Base-by-base conservation (phyloP, 2,797 vertebrate genomes). In the Ctenopoma kingsleyae region DNA sequence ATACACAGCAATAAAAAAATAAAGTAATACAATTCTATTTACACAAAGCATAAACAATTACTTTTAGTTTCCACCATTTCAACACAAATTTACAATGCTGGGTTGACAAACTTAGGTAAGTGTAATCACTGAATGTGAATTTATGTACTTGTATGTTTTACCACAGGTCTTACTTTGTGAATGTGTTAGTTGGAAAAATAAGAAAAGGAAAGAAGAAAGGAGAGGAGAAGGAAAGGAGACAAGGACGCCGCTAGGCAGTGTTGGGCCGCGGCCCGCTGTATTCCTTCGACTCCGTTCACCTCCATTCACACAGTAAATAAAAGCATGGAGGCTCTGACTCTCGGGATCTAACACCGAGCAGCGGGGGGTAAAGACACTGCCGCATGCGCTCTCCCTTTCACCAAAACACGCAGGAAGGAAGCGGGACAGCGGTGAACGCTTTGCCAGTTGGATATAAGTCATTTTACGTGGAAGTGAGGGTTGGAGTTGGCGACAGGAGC, bases 221-320 rank as follows among this genome's bases (percentile, higher is more conserved):
- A 75, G 35, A 0, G 43, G 15, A 44, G 49, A 30, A 84, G 77
- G 80, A 30, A 83, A 91, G 83, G 87, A 81, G 75, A 82, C 76
- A 64, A 89, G 88, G 88, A 81, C 23, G 80, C 82, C 2, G 0
- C 22, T 6, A 2, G 8, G 52, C 25, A 60, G 78, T 87, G 71
- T 87, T 91, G 86, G 88, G 62, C 47, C 85, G 88, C 83, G 75
- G 80, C 87, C 86, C 11, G 76, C 73, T 83, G 67, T 80, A 47
- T 88, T 80, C 82, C 87, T 87, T 74, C 87, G 69, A 74, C 83
- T 89, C 82, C 55, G 70, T 86, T 87, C 82, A 83, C 84, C 84
- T 90, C 89, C 89, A 90, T 93, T 91, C 89, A 89, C 82, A 77
- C 89, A 87, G 87, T 88, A 88, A 88, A 88, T 86, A 90, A 78